Evolutionary conservation across 1,140 invertebrate genomes (phyloP), one percentile per base, ranked within the genome.

Genomic region (Scylla paramamosain): DNA sequence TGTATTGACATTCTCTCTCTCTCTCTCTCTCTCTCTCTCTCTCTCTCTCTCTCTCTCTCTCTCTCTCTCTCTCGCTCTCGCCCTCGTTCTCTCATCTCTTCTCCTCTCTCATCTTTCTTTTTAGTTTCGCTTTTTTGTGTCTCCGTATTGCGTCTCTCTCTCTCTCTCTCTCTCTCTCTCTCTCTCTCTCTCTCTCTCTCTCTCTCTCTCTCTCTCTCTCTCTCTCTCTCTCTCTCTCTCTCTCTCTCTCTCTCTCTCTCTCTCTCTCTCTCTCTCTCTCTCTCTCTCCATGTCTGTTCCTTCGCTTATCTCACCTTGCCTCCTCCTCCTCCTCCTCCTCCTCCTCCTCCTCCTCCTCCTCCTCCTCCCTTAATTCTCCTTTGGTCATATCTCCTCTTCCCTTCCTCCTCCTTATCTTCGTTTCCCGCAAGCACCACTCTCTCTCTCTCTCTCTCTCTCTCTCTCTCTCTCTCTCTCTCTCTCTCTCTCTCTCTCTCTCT

Each of bases 21-120:
- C 39, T 39, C 39, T 39, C 77, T 83, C 77, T 83, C 77, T 83
- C 77, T 83, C 77, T 83, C 77, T 83, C 77, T 83, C 77, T 83
- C 77, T 83, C 39, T 39, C 39, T 39, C 39, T 39, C 39, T 39
- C 39, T 39, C 39, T 39, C 39, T 39, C 39, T 39, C 39, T 39
- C 39, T 39, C 39, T 39, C 39, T 39, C 39, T 39, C 39, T 39
- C 39, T 39, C 39, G 1, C 39, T 39, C 39, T 39, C 39, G 1
- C 39, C 6, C 39, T 39, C 39, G 1, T 6, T 39, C 77, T 83
- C 77, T 83, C 77, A n/a, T 83, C 77, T 83, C 77, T n/a, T 83
- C 77, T 83, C 77, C 1, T 39, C 39, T 39, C 39, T 39, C 39
- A 14, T 39, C 39, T 39, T 6, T 39, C 39, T 39, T 6, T 39